These are phyloP conservation scores for Geodia barretti DNA, from an alignment of 37 sponge, comb jelly and placozoan species.

Conservation along the genomic window DNA sequence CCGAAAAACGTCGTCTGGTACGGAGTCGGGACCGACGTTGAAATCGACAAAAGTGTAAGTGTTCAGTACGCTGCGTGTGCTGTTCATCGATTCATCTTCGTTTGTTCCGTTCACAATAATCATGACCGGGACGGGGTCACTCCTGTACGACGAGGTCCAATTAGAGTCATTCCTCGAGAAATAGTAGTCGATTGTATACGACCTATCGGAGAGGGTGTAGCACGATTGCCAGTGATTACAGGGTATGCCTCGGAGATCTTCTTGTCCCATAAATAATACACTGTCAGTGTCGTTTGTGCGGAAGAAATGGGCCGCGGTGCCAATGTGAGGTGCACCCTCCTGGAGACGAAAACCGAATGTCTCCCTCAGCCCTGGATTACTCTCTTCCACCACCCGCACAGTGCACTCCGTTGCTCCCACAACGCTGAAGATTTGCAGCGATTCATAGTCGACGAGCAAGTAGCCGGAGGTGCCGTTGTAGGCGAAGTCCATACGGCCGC, in stretches of 20 bases:
- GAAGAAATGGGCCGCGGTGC: conserved; percentile 6
- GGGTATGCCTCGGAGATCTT: conserved; percentile 38
- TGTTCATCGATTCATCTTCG: not conserved
- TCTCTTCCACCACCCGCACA: not conserved
- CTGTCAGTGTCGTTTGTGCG: not conserved
- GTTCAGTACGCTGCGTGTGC: not conserved
- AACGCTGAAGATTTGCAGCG: conserved; percentile 5
- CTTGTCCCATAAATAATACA: conserved; percentile 27
- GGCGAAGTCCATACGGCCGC: conserved; percentile 22
- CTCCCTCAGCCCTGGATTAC: not conserved
- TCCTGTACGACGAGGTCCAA: not conserved
- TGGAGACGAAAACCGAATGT: conserved; percentile 7
- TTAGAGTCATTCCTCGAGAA: conserved; percentile 4
- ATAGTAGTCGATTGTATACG: conserved; percentile 57
- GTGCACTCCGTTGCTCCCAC: conserved; percentile 12
- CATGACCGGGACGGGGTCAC: conserved; percentile 7
- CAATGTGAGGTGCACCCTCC: conserved; percentile 48
- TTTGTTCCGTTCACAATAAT: not conserved
- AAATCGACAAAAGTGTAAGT: conserved; percentile 39
- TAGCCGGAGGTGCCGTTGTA: not conserved
- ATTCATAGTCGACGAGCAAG: conserved; percentile 19
- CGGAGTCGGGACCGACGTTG: conserved; percentile 33
- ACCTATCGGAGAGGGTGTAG: not conserved
- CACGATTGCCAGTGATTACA: conserved; percentile 54
- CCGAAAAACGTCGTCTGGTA: conserved; percentile 40